phyloP scores from a whole-genome alignment of 2,797 vertebrate genomes.

The Gastrophryne carolinensis region DNA sequence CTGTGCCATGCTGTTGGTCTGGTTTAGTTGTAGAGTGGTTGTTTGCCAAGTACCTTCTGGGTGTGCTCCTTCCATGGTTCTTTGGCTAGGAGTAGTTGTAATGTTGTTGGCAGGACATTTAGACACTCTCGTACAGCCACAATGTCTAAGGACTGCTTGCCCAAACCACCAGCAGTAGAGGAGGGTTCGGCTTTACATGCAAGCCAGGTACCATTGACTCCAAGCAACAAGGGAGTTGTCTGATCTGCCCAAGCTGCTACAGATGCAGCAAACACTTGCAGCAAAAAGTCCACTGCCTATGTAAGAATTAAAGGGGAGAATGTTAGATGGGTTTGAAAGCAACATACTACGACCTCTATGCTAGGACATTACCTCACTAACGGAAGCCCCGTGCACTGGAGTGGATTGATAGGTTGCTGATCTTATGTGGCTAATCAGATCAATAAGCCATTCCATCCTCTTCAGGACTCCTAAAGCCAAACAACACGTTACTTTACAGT shows the following conservation, averaged over 20 bases:
- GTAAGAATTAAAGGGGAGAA: conserved; percentile 52
- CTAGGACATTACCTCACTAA: conserved; percentile 69
- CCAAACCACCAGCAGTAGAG: conserved; percentile 61
- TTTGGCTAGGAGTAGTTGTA: conserved; percentile 79
- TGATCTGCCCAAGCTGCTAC: conserved; percentile 89
- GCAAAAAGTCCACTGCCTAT: conserved; percentile 83
- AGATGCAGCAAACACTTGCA: conserved; percentile 79
- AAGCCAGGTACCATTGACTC: conserved; percentile 80
- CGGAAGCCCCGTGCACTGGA: conserved; percentile 59
- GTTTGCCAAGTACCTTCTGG: conserved; percentile 84
- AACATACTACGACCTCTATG: not conserved
- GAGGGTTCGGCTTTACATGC: conserved; percentile 64
- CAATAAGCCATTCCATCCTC: conserved; percentile 89
- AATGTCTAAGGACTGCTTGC: conserved; percentile 62
- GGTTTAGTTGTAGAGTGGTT: too few species aligned
- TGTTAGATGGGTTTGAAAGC: not conserved
- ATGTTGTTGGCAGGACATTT: conserved; percentile 76
- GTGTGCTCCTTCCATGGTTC: conserved; percentile 88
- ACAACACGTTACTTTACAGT: too few species aligned
- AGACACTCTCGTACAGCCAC: conserved; percentile 69
- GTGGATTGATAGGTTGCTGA: conserved; percentile 75
- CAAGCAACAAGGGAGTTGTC: conserved; percentile 79
- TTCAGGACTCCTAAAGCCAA: conserved; percentile 75
- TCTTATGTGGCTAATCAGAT: conserved; percentile 88
- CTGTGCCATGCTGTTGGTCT: too few species aligned